phyloP scores from a whole-genome alignment of 1,140 invertebrate genomes.

The Diploscapter pachys region DNA sequence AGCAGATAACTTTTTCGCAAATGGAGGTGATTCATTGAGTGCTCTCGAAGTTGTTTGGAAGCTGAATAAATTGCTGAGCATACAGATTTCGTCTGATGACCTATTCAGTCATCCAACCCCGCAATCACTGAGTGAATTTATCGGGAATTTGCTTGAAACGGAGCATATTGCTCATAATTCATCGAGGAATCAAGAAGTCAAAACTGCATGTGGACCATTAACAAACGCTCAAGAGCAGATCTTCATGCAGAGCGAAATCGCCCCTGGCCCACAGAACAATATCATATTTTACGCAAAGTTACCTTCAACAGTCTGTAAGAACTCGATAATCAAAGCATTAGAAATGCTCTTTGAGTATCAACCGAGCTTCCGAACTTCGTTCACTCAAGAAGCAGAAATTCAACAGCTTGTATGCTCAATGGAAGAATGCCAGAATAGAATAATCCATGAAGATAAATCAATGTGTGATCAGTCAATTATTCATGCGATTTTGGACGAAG shows the following conservation, averaged over 20 bases:
- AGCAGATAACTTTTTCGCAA: constrained; percentile 43
- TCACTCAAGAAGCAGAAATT: constrained; percentile 3
- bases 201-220: background rate
- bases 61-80: constrained; percentile 28
- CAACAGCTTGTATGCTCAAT: no score
- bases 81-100: constrained; percentile 9
- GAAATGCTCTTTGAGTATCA: constrained; percentile 38
- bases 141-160: constrained; percentile 6
- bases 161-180: constrained; percentile 14
- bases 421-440: no score
- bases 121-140: constrained; percentile 11
- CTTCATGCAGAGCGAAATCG: constrained; percentile 42
- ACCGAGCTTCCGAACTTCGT: constrained; percentile 37
- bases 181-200: background rate
- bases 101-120: constrained; percentile 43
- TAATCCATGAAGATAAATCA: no score
- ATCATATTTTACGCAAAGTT: constrained; percentile 44
- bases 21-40: constrained; percentile 50
- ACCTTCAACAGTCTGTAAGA: background rate
- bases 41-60: constrained; percentile 45
- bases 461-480: no score
- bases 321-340: constrained; percentile 22
- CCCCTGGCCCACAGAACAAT: constrained; percentile 43
- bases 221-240: constrained; percentile 45
- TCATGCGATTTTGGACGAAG: background rate